These are phyloP conservation scores for Poeciliopsis presidionis DNA, from an alignment of 2,797 vertebrate genomes.

Conservation along the genomic window DNA sequence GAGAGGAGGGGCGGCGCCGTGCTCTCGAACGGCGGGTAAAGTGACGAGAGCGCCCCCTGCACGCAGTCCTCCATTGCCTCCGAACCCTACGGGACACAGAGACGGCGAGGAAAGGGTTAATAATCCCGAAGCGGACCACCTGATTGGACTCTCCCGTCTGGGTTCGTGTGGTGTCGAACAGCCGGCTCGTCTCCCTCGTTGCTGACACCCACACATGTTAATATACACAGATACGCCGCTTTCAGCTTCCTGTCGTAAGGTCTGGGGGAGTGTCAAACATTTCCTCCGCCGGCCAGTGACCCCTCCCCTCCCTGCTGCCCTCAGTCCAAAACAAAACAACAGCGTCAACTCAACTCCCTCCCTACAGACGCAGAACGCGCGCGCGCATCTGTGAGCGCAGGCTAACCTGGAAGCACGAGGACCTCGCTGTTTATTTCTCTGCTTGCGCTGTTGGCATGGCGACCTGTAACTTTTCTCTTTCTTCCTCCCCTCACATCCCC, in stretches of 20 bases:
- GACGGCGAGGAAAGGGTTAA: constrained; percentile 49
- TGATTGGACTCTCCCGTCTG: constrained; percentile 45
- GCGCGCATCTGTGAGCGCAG: constrained; percentile 13
- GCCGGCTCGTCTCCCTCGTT: constrained; percentile 40
- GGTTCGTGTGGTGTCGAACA: constrained; percentile 60
- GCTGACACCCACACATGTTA: constrained; percentile 51
- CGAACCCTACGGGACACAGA: constrained; percentile 80
- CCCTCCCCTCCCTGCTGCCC: constrained; percentile 25
- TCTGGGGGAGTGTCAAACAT: constrained; percentile 72
- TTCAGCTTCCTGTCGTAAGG: constrained; percentile 73
- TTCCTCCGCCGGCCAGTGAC: constrained; percentile 61
- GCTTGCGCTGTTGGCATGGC: constrained; percentile 60
- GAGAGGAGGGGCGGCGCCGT: constrained; percentile 91
- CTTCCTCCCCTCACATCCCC: constrained; percentile 32
- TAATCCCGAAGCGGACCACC: constrained; percentile 48
- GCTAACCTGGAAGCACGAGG: constrained; percentile 23
- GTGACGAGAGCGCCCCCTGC: constrained; percentile 90
- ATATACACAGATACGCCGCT: constrained; percentile 46
- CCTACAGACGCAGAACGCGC: constrained; percentile 10
- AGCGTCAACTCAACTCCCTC: constrained; percentile 13
- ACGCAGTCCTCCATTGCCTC: constrained; percentile 95
- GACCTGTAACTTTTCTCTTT: constrained; percentile 57
- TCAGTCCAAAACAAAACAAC: constrained; percentile 61
- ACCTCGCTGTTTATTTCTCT: constrained; percentile 73
- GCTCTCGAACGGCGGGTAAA: constrained; percentile 93